These are phyloP conservation scores for Oostethus manadensis DNA, from an alignment of 2,113 vertebrate genomes.

Conservation along the genomic window DNA sequence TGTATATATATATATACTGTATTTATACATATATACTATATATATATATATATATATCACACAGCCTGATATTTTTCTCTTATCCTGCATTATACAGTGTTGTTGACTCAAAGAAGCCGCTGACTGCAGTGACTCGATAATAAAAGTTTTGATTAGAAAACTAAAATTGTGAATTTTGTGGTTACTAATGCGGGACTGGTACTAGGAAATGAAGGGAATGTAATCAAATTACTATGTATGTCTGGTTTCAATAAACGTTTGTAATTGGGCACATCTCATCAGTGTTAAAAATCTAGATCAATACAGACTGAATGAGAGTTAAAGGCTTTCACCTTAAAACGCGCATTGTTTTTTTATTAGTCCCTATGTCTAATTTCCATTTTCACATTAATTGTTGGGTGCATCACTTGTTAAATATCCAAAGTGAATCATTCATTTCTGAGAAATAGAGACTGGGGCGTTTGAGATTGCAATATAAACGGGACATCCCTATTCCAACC, in stretches of 20 bases:
- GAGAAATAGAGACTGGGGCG: constrained; percentile 29
- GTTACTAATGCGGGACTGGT: too few relatives aligned
- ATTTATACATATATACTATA: too few relatives aligned
- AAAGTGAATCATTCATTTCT: constrained; percentile 60
- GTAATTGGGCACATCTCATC: constrained; percentile 26
- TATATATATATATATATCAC: too few relatives aligned
- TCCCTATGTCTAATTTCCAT: constrained; percentile 52
- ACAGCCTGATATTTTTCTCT: too few relatives aligned
- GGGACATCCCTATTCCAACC: constrained; percentile 10
- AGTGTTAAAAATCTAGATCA: constrained; percentile 31
- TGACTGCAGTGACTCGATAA: too few relatives aligned
- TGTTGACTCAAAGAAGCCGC: too few relatives aligned
- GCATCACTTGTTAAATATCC: constrained; percentile 63
- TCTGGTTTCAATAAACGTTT: not conserved
- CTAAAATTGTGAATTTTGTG: too few relatives aligned
- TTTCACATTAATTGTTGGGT: constrained; percentile 52
- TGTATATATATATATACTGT: too few relatives aligned
- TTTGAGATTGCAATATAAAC: constrained; percentile 16
- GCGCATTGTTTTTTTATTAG: constrained; percentile 53
- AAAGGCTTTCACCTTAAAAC: constrained; percentile 55
- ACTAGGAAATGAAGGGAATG: too few relatives aligned
- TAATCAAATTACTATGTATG: constrained; percentile 30
- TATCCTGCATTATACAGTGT: too few relatives aligned
- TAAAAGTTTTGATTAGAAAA: too few relatives aligned
- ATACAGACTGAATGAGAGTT: constrained; percentile 54